Base-by-base conservation (phyloP, 2,113 vertebrate species). In the Taurulus bubalis region DNA sequence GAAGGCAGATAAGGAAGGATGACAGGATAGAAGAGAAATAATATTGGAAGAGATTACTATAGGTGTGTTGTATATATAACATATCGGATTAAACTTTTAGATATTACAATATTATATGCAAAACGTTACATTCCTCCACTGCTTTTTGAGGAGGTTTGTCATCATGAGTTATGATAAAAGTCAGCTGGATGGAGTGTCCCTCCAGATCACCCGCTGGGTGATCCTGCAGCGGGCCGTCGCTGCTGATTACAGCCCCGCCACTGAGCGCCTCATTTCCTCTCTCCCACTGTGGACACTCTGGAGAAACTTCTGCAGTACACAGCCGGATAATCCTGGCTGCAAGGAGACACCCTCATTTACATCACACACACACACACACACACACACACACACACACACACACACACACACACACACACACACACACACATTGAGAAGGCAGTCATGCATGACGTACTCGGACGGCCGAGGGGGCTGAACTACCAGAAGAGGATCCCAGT, bases 261-360 rank as follows among this genome's bases (percentile, higher is more conserved):
- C 68, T 82, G 83, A 88, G 78, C 36, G n/a, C 84, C 86, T 86
- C 80, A 76, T 86, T 86, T 87, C 83, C 85, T 88, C 26, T 69
- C 73, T 77, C 79, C 77, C 42, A 30, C 76, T 59, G 79, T 47
- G 68, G 34, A 80, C 45, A 56, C 68, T 63, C 34, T 76, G 87
- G 75, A 79, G 66, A 60, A 47, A 75, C 77, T 77, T 77, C 60
- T 74, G 59, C 75, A 82, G 66, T 30, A 73, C 20, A 36, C 20
- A 59, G 65, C 69, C 78, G 30, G 77, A 32, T 90, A 81, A 85
- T 88, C 69, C 79, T 75, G 71, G 71, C 85, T 83, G 77, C 70
- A 72, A 53, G 83, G 45, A 74, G 49, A 85, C 56, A 65, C 32
- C 8, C 42, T 67, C 80, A 70, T 75, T 77, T 78, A 84, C 66